phyloP scores from a whole-genome alignment of 2,113 vertebrate species.

The Oxyura jamaicensis region DNA sequence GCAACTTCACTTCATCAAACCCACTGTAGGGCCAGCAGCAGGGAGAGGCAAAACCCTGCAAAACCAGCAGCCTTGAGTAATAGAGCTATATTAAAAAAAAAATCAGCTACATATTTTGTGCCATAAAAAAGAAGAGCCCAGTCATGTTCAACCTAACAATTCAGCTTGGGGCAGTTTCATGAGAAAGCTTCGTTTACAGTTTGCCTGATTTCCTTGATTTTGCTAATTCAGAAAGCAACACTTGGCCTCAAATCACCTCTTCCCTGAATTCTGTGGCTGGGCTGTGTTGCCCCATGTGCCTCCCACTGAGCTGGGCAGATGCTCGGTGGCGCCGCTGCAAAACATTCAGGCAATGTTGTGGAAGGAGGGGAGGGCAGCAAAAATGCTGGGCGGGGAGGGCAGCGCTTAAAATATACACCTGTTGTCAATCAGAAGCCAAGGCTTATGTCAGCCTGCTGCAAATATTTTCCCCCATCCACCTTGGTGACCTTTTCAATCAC shows the following conservation, averaged over 20 bases:
- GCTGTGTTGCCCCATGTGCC: not conserved
- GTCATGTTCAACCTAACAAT: not conserved
- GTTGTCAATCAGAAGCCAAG: slow-evolving; percentile 60
- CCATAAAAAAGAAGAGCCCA: not conserved
- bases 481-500: slow-evolving; percentile 52
- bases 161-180: not conserved
- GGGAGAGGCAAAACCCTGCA: not conserved
- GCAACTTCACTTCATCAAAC: not conserved
- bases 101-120: not conserved
- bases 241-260: not conserved
- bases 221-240: not conserved
- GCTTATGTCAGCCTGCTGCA: slow-evolving; percentile 64
- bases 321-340: not conserved
- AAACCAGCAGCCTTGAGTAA: not conserved
- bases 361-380: not conserved
- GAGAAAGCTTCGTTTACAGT: not conserved
- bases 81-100: not conserved
- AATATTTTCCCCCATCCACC: slow-evolving; percentile 56
- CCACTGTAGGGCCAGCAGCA: not conserved
- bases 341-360: not conserved
- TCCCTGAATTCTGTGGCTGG: not conserved
- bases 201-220: too few species aligned
- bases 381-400: not conserved
- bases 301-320: not conserved
- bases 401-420: slow-evolving; percentile 50